phyloP scores from a whole-genome alignment of 2,888 invertebrate genomes.

The Ctena decussata region DNA sequence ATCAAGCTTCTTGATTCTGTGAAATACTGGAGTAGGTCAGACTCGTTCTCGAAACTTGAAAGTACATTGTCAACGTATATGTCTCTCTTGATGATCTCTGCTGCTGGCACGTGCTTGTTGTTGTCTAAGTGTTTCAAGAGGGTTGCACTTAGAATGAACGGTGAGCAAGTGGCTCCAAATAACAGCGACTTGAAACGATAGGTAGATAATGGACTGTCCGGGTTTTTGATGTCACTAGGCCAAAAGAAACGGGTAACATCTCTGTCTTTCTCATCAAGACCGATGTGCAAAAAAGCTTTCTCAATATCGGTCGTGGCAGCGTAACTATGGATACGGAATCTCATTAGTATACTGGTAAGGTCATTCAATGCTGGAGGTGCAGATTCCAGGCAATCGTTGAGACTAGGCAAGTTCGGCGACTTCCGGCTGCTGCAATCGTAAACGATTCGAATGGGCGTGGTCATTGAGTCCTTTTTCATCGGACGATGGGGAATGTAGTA shows the following conservation, averaged over 20 bases:
- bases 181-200: conserved; percentile 26
- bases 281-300: conserved; percentile 54
- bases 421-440: conserved; percentile 54
- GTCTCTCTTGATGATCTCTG: conserved; percentile 1
- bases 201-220: conserved; percentile 32
- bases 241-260: conserved; percentile 58
- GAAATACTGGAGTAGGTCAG: conserved; percentile 16
- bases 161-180: conserved; percentile 31
- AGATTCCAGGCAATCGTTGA: conserved; percentile 52
- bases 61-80: conserved; percentile 56
- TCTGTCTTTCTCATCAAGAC: conserved; percentile 46
- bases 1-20: conserved; percentile 19
- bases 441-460: conserved; percentile 58
- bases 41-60: conserved; percentile 30
- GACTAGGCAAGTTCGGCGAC: conserved; percentile 28
- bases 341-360: conserved; percentile 39
- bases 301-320: conserved; percentile 52
- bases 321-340: conserved; percentile 46
- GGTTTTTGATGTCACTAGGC: conserved; percentile 36
- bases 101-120: not conserved
- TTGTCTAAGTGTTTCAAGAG: conserved; percentile 26
- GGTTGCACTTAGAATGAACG: conserved; percentile 46
- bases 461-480: conserved; percentile 54
- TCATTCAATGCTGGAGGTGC: conserved; percentile 52
- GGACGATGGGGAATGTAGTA: conserved; percentile 61